Evolutionary conservation across 1,140 invertebrate species (phyloP), one percentile per base, ranked within the genome.

Genomic region (Cheumatopsyche charites): DNA sequence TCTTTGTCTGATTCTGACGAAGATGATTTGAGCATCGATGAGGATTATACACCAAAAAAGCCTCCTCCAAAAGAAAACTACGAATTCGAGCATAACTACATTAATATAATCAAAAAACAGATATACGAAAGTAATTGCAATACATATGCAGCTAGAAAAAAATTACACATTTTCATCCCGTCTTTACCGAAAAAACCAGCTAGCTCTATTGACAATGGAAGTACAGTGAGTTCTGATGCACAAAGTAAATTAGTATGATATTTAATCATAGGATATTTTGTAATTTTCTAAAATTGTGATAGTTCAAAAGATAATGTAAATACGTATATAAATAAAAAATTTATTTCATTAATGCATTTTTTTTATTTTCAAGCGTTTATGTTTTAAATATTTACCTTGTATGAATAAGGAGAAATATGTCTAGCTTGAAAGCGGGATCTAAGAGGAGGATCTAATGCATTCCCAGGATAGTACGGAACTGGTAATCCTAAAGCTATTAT

Each of bases 371-470:
- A n/a, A n/a, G n/a, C n/a, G n/a, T n/a, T n/a, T n/a, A n/a, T n/a
- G n/a, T n/a, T n/a, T n/a, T n/a, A n/a, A n/a, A n/a, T n/a, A n/a
- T n/a, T n/a, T 84, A 92, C 84, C 84, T 89, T 79, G 81, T 87
- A 89, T 23, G 80, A 84, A 52, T 82, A 82, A 29, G 86, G 83
- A 61, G 89, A 82, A 25, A 98, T 87, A 81, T 96, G 91, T 79
- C 94, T 86, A 0, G 93, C 95, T 83, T 99, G 97, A 83, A 99
- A 99, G 65, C 97, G 84, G 0, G 96, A 98, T 72, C 97, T 85
- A 9, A 99, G 83, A 0, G 97, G 97, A 12, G 97, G 97, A 88
- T 99, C 97, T 11, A 99, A 82, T 0, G 96, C 93, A 80, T 98
- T 96, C 0, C 97, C 97, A 72, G 89, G 88, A 81, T 95, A 96